phyloP scores from a whole-genome alignment of 2,797 vertebrate genomes.

The Eptatretus atami region DNA sequence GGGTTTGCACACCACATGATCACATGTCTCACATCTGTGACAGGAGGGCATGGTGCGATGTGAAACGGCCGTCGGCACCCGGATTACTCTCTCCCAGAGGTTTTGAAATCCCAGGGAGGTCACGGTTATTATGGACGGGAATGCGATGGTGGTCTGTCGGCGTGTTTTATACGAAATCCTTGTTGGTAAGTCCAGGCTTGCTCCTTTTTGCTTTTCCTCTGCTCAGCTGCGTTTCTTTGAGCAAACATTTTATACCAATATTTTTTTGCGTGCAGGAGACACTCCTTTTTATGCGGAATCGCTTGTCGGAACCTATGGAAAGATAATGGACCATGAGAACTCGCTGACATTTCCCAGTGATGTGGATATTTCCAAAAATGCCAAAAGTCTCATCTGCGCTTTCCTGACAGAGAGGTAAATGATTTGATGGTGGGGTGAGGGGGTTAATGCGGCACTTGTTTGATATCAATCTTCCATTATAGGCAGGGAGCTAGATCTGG shows the following conservation, averaged over 20 bases:
- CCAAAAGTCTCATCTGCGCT: constrained; percentile 86
- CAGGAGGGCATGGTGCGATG: constrained; percentile 96
- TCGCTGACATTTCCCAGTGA: constrained; percentile 81
- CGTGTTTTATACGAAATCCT: constrained; percentile 96
- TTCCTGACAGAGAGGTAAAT: constrained; percentile 77
- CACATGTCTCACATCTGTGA: no score
- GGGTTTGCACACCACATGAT: no score
- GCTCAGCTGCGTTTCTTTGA: neutral
- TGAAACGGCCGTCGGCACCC: constrained; percentile 90
- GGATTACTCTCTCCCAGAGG: constrained; percentile 88
- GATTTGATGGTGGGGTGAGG: constrained; percentile 3
- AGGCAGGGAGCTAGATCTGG: no score
- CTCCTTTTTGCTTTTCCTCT: neutral
- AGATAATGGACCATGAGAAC: constrained; percentile 99
- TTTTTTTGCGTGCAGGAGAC: constrained; percentile 27
- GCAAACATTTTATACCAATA: neutral
- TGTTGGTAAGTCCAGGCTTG: constrained; percentile 39
- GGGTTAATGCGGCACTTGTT: no score
- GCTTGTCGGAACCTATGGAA: constrained; percentile 86
- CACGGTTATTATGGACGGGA: constrained; percentile 82
- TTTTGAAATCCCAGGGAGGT: constrained; percentile 77
- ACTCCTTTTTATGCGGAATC: constrained; percentile 97
- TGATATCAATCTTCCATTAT: no score
- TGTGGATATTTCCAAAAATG: constrained; percentile 79
- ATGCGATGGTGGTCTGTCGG: constrained; percentile 98